Percentiles rank a stretch among this genome's conserved stretches.
phyloP scores from a whole-genome alignment of 2,113 vertebrate genomes.

The Sialia sialis region DNA sequence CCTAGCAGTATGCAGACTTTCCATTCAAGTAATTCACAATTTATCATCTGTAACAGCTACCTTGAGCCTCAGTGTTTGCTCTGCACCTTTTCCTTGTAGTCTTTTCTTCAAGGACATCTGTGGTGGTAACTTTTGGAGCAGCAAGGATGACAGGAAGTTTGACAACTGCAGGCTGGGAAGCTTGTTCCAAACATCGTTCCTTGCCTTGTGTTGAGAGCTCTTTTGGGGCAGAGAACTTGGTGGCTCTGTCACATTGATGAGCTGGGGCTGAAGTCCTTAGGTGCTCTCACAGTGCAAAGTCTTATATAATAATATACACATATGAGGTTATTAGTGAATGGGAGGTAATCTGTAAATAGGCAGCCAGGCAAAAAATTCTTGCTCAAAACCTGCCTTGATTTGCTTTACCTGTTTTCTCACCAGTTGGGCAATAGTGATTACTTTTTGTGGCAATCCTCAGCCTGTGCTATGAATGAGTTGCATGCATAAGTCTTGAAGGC shows the following conservation, averaged over 20 bases:
- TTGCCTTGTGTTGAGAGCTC: neutral
- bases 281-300: neutral
- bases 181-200: neutral
- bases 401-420: conserved; percentile 46
- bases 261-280: neutral
- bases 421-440: neutral
- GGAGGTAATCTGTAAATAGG: neutral
- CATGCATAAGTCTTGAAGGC: neutral
- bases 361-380: neutral
- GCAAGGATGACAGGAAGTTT: neutral
- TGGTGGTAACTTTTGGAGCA: neutral
- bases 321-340: neutral
- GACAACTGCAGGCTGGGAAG: neutral
- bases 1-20: neutral
- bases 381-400: conserved; percentile 34
- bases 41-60: neutral
- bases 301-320: neutral
- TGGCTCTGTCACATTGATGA: neutral
- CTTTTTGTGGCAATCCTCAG: neutral
- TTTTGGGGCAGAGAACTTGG: neutral
- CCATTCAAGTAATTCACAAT: neutral
- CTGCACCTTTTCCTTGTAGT: neutral
- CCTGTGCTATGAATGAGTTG: neutral
- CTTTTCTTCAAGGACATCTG: neutral
- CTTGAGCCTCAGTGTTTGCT: neutral